A percentile compares a stretch with the other conserved stretches of the same genome.
Conservation (phyloP, 2,888 invertebrate genomes). For the Pterostichus niger region DNA sequence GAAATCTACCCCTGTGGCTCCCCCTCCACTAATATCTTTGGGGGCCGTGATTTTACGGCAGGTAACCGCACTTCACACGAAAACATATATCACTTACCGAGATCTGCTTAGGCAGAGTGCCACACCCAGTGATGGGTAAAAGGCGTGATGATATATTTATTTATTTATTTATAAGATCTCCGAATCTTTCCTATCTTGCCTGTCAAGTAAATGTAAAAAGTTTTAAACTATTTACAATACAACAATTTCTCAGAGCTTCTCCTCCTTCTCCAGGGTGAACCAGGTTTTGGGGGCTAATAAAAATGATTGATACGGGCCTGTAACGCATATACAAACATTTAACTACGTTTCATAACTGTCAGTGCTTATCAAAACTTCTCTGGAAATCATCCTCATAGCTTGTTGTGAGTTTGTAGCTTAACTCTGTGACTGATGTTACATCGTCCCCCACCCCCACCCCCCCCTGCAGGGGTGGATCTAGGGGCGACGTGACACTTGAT, state of each 20-base stretch:
- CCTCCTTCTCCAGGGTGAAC: too few species aligned
- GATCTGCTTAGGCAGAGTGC: too few species aligned
- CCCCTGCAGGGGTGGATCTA: not conserved
- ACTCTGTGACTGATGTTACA: conserved; percentile 15
- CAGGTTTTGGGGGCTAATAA: conserved; percentile 21
- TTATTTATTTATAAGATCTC: too few species aligned
- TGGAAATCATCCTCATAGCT: not conserved
- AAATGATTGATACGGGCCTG: conserved; percentile 39
- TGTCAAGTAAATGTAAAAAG: not conserved
- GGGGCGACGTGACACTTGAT: conserved; percentile 28
- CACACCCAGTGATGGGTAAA: too few species aligned
- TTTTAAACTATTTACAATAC: conserved; percentile 21
- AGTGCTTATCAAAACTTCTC: conserved; percentile 39
- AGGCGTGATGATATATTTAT: too few species aligned
- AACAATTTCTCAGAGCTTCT: not conserved
- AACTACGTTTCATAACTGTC: conserved; percentile 49
- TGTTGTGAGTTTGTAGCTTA: conserved; percentile 40
- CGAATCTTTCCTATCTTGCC: too few species aligned
- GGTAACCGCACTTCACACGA: too few species aligned
- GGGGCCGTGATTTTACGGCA: too few species aligned
- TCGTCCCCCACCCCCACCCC: conserved; percentile 12
- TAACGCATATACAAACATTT: conserved; percentile 23
- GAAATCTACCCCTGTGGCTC: too few species aligned
- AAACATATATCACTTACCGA: too few species aligned
- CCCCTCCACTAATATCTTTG: too few species aligned